Evolutionary conservation across 2,888 invertebrate species (phyloP).

Genomic region (Margaritifera margaritifera): DNA sequence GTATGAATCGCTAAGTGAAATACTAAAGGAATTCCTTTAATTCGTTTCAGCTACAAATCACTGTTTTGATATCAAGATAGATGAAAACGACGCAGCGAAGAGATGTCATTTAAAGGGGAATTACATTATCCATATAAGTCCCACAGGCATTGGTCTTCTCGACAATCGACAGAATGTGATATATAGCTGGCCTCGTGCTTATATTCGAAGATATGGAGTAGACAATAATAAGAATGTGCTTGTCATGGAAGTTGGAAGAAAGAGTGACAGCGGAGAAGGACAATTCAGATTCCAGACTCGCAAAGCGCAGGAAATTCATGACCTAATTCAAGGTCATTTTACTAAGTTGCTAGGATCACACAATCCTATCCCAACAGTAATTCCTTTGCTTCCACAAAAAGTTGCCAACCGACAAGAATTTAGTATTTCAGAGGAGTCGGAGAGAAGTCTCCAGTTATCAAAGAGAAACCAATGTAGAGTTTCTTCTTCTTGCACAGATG

Average conservation of each 20-base stretch:
- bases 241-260: slow-evolving; percentile 66
- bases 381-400: no score
- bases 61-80: slow-evolving; percentile 16
- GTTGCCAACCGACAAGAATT: no score
- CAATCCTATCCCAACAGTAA: no score
- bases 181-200: slow-evolving; percentile 60
- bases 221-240: slow-evolving; percentile 35
- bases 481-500: no score
- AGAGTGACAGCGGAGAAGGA: slow-evolving; percentile 62
- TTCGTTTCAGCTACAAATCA: slow-evolving; percentile 21
- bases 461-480: no score
- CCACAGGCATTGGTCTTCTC: no score
- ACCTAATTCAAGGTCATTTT: slow-evolving; percentile 6
- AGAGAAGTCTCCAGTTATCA: no score
- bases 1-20: no score
- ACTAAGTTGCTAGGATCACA: no score
- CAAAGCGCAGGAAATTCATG: slow-evolving; percentile 27
- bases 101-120: slow-evolving; percentile 15
- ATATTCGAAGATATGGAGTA: slow-evolving; percentile 62
- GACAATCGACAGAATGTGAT: slow-evolving; percentile 27
- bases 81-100: slow-evolving; percentile 15
- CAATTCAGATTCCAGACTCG: slow-evolving; percentile 33
- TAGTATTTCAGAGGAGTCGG: no score
- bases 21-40: background rate
- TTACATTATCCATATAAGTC: slow-evolving; percentile 10